Percentiles rank a stretch among this genome's conserved stretches.
Conservation (phyloP, 1,140 invertebrate genomes). For the Zaprionus kolodkinae region DNA sequence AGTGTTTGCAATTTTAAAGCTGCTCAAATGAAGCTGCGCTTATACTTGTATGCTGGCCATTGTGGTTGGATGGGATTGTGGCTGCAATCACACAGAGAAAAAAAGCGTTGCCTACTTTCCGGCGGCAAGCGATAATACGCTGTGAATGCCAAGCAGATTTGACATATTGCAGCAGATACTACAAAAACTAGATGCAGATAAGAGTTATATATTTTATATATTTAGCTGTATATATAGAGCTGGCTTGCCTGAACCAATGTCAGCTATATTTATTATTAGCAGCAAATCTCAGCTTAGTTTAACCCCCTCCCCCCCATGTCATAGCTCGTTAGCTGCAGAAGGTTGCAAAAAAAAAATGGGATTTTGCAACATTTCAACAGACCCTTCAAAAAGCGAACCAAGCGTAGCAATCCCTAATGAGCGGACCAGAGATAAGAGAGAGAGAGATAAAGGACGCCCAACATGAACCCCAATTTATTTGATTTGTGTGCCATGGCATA, state of each 20-base stretch:
- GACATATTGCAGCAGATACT: not conserved
- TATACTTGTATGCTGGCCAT: not conserved
- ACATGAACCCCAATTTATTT: not conserved
- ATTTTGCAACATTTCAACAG: too few species aligned
- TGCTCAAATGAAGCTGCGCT: not conserved
- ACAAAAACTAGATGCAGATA: too few species aligned
- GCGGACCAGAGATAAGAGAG: not conserved
- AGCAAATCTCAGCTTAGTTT: not conserved
- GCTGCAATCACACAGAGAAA: not conserved
- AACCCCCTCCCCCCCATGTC: too few species aligned
- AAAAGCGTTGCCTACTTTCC: conserved; percentile 13
- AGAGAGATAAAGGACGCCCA: not conserved
- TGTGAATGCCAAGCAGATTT: not conserved
- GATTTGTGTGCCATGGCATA: not conserved
- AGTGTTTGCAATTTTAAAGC: not conserved
- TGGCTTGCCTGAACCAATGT: not conserved
- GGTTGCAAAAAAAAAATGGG: too few species aligned
- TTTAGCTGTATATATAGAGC: not conserved
- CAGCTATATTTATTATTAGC: not conserved
- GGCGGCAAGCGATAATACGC: not conserved
- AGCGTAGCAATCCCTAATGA: not conserved
- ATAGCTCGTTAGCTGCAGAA: not conserved
- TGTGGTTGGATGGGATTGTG: not conserved
- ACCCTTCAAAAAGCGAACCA: not conserved
- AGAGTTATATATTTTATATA: not conserved